phyloP scores from a whole-genome alignment of 2,113 vertebrate species.

The Symphodus melops region DNA sequence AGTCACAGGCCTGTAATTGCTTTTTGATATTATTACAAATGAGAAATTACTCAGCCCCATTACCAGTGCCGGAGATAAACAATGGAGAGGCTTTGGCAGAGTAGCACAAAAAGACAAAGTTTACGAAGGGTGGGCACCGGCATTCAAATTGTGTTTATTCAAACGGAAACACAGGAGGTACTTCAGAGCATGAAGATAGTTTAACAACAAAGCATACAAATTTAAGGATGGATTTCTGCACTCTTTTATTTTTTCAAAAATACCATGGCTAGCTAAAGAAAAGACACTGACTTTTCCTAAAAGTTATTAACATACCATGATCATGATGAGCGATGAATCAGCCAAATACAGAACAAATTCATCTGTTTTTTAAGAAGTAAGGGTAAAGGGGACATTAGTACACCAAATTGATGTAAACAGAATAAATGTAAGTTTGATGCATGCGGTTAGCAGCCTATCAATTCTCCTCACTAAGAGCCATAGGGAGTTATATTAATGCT shows the following conservation, averaged over 20 bases:
- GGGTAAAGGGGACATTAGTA: not conserved
- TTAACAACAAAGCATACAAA: not conserved
- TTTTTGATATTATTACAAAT: constrained; percentile 85
- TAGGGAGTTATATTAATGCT: constrained; percentile 30
- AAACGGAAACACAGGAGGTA: constrained; percentile 15
- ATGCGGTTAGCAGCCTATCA: not conserved
- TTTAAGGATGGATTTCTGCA: constrained; percentile 9
- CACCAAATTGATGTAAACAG: not conserved
- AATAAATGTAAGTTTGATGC: not conserved
- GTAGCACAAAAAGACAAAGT: constrained; percentile 48
- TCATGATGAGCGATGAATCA: not conserved
- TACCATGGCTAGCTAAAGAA: not conserved
- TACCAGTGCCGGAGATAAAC: constrained; percentile 77
- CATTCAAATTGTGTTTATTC: constrained; percentile 42
- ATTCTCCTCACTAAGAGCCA: constrained; percentile 14
- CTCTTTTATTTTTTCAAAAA: too few species aligned
- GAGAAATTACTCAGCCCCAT: constrained; percentile 81
- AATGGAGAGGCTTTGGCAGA: constrained; percentile 60
- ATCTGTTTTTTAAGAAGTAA: not conserved
- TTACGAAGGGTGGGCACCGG: constrained; percentile 36
- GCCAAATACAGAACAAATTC: not conserved
- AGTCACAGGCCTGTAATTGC: constrained; percentile 81
- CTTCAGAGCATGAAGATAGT: not conserved
- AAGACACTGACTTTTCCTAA: not conserved
- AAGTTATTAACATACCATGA: not conserved